Evolutionary conservation across 2,113 vertebrate genomes (phyloP).

Genomic region (Spermophilus dauricus): DNA sequence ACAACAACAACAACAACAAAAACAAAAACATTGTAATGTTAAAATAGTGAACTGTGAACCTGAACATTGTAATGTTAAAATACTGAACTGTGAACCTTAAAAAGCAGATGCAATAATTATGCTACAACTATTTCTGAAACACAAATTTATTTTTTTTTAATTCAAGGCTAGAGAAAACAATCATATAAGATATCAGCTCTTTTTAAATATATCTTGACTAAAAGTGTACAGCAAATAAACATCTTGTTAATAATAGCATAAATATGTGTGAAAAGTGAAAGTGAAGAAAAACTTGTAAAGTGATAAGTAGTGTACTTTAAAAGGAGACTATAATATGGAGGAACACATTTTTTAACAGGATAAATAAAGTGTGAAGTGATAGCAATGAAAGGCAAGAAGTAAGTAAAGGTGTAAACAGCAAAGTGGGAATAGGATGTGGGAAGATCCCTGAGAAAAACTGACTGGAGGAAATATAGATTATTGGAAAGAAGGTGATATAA

Average conservation of each 20-base stretch:
- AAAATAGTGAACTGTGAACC: not conserved
- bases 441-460: not conserved
- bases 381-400: fast-evolving
- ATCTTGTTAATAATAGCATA: not conserved
- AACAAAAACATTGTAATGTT: not conserved
- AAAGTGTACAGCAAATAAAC: not conserved
- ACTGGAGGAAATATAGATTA: not conserved
- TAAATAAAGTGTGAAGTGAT: not conserved
- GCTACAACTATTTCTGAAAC: not conserved
- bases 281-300: not conserved
- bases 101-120: not conserved
- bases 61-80: not conserved
- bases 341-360: not conserved
- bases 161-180: not conserved
- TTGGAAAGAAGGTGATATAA: not conserved
- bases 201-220: too few species aligned
- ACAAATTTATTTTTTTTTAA: not conserved
- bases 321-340: not conserved
- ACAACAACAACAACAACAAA: too few species aligned
- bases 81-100: not conserved
- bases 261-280: not conserved
- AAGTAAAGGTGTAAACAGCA: not conserved
- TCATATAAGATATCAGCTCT: fast-evolving
- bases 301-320: not conserved
- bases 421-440: fast-evolving